Evolutionary conservation across 1,140 invertebrate species (phyloP).

Genomic region (Ridgeia piscesae): DNA sequence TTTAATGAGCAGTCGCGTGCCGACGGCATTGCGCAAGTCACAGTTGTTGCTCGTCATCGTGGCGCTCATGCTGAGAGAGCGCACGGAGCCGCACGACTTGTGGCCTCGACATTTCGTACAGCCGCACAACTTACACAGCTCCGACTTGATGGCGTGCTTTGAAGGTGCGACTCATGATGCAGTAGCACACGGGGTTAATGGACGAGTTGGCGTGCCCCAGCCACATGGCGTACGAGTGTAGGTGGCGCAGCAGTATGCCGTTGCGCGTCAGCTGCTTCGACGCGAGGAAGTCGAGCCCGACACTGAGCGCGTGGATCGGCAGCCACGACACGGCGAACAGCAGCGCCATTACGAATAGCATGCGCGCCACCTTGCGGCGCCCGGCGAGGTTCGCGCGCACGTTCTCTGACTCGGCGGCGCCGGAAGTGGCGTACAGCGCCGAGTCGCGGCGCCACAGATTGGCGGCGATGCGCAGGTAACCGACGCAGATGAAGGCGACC

Average conservation of each 20-base stretch:
- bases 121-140: conserved; percentile 52
- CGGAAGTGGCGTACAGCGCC: conserved; percentile 64
- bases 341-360: conserved; percentile 41
- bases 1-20: not conserved
- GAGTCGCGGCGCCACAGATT: conserved; percentile 68
- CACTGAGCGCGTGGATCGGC: conserved; percentile 43
- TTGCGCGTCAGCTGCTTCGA: not conserved
- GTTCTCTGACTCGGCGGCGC: conserved; percentile 17
- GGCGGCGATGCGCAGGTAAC: conserved; percentile 78
- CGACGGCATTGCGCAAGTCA: not conserved
- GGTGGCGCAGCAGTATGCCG: conserved; percentile 25
- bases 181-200: conserved; percentile 51
- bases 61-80: not conserved
- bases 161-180: conserved; percentile 47
- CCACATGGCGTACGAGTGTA: conserved; percentile 60
- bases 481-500: conserved; percentile 76
- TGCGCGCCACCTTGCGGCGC: conserved; percentile 40
- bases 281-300: conserved; percentile 40
- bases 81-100: not conserved
- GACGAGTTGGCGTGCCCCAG: conserved; percentile 64
- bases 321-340: conserved; percentile 47
- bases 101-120: not conserved
- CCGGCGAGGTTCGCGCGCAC: not conserved
- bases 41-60: not conserved
- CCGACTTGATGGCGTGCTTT: conserved; percentile 39